A percentile compares a stretch with the other conserved stretches of the same genome.
These are phyloP conservation scores for Pungitius pungitius DNA, from an alignment of 2,113 vertebrate species.

Conservation along the genomic window DNA sequence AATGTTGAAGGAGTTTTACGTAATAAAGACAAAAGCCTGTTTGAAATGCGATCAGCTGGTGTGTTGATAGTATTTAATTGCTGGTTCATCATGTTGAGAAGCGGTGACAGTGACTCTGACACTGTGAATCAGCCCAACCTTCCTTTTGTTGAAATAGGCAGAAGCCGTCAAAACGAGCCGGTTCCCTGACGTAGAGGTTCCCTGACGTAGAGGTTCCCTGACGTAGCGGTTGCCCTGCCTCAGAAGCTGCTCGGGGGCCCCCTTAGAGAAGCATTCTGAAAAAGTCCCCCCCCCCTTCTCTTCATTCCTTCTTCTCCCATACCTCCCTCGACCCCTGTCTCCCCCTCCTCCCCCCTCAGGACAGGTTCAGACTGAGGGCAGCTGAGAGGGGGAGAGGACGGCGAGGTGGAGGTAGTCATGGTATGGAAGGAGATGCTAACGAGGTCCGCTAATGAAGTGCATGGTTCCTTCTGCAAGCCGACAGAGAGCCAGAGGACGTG, in stretches of 20 bases:
- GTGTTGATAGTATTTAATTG: neutral
- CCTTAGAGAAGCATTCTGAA: no score
- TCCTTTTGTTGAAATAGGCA: conserved; percentile 15
- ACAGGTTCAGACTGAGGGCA: conserved; percentile 75
- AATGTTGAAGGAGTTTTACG: no score
- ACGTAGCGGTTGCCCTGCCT: conserved; percentile 13
- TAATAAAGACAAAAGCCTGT: neutral
- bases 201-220: conserved; percentile 27
- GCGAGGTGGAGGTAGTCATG: conserved; percentile 49
- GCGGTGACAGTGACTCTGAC: neutral
- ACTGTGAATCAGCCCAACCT: neutral
- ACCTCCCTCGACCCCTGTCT: conserved; percentile 35
- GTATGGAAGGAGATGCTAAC: conserved; percentile 50
- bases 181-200: conserved; percentile 9
- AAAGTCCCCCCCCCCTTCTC: conserved; percentile 47
- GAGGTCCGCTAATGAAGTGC: conserved; percentile 69
- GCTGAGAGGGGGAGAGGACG: conserved; percentile 35
- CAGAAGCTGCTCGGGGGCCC: neutral
- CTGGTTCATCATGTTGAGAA: neutral
- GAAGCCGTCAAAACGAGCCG: conserved; percentile 34
- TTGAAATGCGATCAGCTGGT: neutral
- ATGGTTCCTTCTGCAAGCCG: conserved; percentile 56
- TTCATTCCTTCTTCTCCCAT: conserved; percentile 20
- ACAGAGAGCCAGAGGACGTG: conserved; percentile 58
- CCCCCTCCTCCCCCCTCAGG: conserved; percentile 56